These are phyloP conservation scores for Trachymyrmex septentrionalis DNA, from an alignment of 1,140 invertebrate species.

Conservation along the genomic window DNA sequence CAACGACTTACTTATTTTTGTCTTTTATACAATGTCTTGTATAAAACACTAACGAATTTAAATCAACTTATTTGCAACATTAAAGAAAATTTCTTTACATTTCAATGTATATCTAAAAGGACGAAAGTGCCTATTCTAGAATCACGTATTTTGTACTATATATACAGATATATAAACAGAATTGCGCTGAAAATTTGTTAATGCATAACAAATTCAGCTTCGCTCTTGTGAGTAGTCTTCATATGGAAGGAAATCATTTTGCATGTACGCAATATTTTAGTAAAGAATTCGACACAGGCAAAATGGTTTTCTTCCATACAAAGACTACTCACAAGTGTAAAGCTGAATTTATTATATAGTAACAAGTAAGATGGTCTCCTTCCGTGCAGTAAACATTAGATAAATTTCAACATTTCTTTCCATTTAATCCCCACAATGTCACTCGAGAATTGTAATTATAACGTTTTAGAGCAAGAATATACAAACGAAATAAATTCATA, in stretches of 20 bases:
- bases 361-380: background rate
- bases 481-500: background rate
- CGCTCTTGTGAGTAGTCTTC: background rate
- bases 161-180: conserved; percentile 37
- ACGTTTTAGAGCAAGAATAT: conserved; percentile 18
- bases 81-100: conserved; percentile 42
- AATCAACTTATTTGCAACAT: conserved; percentile 2
- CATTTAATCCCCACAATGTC: background rate
- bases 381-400: conserved; percentile 26
- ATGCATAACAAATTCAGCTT: conserved; percentile 29
- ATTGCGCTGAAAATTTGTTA: conserved; percentile 35
- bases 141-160: conserved; percentile 44
- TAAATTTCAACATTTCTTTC: conserved; percentile 14
- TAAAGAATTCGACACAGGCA: conserved; percentile 61
- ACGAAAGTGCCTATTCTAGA: conserved; percentile 69
- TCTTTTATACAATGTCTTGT: conserved; percentile 33
- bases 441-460: background rate
- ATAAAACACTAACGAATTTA: conserved; percentile 20
- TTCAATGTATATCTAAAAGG: conserved; percentile 61
- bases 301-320: conserved; percentile 6
- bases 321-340: too few species aligned
- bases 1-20: conserved; percentile 2
- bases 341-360: too few species aligned
- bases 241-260: conserved; percentile 5
- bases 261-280: conserved; percentile 33